phyloP scores from a whole-genome alignment of 2,113 vertebrate species.

The Suricata suricatta region DNA sequence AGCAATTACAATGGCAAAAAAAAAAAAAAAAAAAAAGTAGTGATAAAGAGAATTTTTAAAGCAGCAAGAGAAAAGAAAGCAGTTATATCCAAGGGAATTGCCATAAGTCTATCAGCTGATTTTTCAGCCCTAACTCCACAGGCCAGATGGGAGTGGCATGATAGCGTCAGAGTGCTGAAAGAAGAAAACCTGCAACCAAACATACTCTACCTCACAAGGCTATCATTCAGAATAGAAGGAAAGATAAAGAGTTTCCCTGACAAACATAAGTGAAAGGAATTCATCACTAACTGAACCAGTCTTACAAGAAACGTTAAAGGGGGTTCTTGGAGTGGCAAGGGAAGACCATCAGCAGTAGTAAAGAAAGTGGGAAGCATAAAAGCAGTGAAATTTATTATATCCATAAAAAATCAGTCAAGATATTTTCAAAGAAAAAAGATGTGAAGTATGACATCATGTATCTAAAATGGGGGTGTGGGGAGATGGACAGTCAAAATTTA shows the following conservation, averaged over 20 bases:
- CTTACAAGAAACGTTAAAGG: neutral
- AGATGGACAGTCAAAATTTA: neutral
- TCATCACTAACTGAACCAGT: neutral
- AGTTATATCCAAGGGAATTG: neutral
- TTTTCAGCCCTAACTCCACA: neutral
- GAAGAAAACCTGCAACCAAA: neutral
- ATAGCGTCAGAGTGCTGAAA: neutral
- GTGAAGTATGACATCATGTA: neutral
- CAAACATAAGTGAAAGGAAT: neutral
- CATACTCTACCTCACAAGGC: neutral
- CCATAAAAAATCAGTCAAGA: neutral
- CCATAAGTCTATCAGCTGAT: neutral
- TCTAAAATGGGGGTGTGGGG: neutral
- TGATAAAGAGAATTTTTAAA: neutral
- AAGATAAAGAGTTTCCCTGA: neutral
- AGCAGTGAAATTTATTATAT: neutral
- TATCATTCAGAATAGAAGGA: neutral
- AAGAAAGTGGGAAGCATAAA: neutral
- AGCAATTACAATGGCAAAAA: neutral
- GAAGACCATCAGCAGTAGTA: neutral
- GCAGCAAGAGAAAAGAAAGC: neutral
- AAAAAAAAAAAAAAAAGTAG: neutral
- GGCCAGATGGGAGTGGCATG: neutral
- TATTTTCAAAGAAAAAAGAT: neutral
- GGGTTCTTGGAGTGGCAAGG: neutral